Evolutionary conservation across 35 echinoderm and acorn worm genomes (phyloP).

Genomic region (Ophioderma brevispina): DNA sequence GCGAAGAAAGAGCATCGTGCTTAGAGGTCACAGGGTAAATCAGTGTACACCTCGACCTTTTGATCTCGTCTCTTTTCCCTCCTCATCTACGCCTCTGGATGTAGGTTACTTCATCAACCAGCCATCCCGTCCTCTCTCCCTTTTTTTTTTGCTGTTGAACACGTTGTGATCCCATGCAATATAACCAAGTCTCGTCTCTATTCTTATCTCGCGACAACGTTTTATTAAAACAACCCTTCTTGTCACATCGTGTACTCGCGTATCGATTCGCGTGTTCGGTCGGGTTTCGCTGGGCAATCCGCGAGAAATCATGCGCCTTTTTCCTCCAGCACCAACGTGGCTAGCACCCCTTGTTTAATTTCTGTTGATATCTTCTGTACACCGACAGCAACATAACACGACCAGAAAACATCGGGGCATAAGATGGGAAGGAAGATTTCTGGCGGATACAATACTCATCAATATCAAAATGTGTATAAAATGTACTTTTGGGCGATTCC

Average conservation of each 20-base stretch:
- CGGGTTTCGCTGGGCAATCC: not conserved
- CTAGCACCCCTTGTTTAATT: constrained; percentile 1
- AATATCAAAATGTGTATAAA: constrained; percentile 7
- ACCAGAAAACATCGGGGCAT: not conserved
- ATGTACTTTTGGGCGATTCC: constrained; percentile 1
- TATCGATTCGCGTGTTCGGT: constrained; percentile 7
- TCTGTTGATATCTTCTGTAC: not conserved
- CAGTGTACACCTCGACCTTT: not conserved
- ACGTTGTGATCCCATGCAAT: not conserved
- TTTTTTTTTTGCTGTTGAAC: no score
- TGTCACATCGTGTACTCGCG: not conserved
- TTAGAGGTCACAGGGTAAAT: not conserved
- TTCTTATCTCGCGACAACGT: not conserved
- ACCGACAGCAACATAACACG: constrained; percentile 3
- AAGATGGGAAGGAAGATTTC: not conserved
- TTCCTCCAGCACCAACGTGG: not conserved
- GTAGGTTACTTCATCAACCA: not conserved
- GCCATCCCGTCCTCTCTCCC: no score
- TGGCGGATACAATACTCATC: not conserved
- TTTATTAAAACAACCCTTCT: not conserved
- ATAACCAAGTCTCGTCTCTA: not conserved
- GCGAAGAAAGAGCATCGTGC: not conserved
- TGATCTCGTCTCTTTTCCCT: not conserved
- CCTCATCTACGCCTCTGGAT: not conserved
- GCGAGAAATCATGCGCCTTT: constrained; percentile 7